Evolutionary conservation across 2,888 invertebrate species (phyloP), one percentile per base, ranked within the genome.

Genomic region (Elegia similella): DNA sequence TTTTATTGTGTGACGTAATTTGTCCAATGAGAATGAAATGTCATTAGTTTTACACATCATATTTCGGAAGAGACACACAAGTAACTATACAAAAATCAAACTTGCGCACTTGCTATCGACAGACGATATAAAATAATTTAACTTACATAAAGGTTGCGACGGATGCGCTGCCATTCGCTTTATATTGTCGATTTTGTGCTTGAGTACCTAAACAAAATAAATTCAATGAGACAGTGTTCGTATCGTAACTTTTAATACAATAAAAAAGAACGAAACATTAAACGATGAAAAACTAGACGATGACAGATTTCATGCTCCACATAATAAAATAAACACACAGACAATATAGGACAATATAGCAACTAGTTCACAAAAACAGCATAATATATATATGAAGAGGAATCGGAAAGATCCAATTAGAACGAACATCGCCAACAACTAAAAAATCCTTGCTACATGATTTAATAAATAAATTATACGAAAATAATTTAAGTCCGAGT

Each of bases 101-200:
- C n/a, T n/a, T n/a, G n/a, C n/a, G 23, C 23, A 23, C 23, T 23
- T 23, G 23, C 23, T 23, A 5, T 5, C 5, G 23, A 2, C 23
- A 23, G 23, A 23, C 5, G 23, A 23, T 23, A 23, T 23, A 23
- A 34, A 34, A 16, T 16, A 12, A 8, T 50, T 1, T 2, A 55
- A 95, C 98, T 97, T 94, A 98, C 98, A 99, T 72, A 99, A 93
- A 34, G 99, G 98, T 82, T 99, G 94, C 57, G 97, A 92, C 13
- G 99, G 99, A 94, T 99, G 99, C 15, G 99, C 96, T 65, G 98
- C 97, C 92, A 99, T 97, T 81, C 99, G 94, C 84, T 98, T 95
- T 63, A 99, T 97, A 73, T 98, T 98, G 86, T 98, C 96, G 64
- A 98, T 95, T 87, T 97, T 96, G 83, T 99, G 97, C 90, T 98